A percentile compares a stretch with the other conserved stretches of the same genome.
Evolutionary conservation across 1,140 invertebrate genomes (phyloP).

Genomic region (Drosophila dunni): DNA sequence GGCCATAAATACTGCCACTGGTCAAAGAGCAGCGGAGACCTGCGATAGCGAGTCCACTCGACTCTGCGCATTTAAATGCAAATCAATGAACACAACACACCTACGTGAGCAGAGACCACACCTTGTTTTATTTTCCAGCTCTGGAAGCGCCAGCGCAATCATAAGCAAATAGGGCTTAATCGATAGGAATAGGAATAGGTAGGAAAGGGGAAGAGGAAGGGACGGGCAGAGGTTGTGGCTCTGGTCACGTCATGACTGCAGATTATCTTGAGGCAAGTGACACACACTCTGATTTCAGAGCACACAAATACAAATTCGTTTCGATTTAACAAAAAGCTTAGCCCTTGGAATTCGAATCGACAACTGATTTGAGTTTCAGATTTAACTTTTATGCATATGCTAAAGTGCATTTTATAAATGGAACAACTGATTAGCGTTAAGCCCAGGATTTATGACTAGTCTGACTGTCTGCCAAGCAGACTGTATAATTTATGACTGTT

Average conservation of each 20-base stretch:
- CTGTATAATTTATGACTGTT: slow-evolving; percentile 69
- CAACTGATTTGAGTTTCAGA: slow-evolving; percentile 20
- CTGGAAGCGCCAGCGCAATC: slow-evolving; percentile 57
- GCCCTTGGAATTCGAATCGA: slow-evolving; percentile 49
- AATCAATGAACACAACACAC: slow-evolving; percentile 58
- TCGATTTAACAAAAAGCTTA: slow-evolving; percentile 66
- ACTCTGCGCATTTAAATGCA: slow-evolving; percentile 63
- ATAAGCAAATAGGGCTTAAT: slow-evolving; percentile 53
- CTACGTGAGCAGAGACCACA: slow-evolving; percentile 52
- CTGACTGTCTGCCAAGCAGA: slow-evolving; percentile 10
- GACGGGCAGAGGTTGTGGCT: too few species aligned
- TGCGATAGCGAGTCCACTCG: background rate
- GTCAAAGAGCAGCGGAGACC: slow-evolving; percentile 7
- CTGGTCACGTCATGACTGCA: slow-evolving; percentile 54
- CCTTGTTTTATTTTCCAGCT: slow-evolving; percentile 33
- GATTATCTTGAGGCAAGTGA: slow-evolving; percentile 61
- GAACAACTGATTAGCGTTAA: slow-evolving; percentile 74
- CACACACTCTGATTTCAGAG: slow-evolving; percentile 52
- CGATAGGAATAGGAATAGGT: background rate
- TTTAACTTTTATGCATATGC: slow-evolving; percentile 26
- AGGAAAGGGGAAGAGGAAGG: background rate
- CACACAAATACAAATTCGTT: slow-evolving; percentile 61
- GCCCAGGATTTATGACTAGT: slow-evolving; percentile 65
- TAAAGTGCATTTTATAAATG: slow-evolving; percentile 69
- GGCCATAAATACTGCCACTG: slow-evolving; percentile 60